Evolutionary conservation across 1,140 invertebrate species (phyloP).

Genomic region (Drosophila tristis): DNA sequence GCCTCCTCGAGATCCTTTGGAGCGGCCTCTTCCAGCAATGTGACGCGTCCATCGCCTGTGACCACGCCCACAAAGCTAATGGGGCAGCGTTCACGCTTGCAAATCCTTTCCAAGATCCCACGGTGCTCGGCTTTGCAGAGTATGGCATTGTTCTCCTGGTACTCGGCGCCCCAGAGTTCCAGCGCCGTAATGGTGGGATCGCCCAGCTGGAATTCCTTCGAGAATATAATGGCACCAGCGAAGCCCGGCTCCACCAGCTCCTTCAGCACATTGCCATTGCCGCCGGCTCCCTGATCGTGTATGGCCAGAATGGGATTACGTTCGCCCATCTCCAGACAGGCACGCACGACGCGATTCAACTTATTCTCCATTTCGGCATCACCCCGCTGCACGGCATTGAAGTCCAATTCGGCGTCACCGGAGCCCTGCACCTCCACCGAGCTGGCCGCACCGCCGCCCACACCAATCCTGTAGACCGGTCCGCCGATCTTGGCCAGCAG

Average conservation of each 20-base stretch:
- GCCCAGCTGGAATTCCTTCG: conserved; percentile 94
- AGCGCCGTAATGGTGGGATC: conserved; percentile 96
- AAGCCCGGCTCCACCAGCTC: conserved; percentile 95
- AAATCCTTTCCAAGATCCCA: conserved; percentile 89
- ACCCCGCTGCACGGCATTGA: conserved; percentile 98
- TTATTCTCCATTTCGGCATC: conserved; percentile 99
- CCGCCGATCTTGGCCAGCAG: conserved; percentile 97
- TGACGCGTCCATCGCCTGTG: conserved; percentile 93
- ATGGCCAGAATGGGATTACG: conserved; percentile 94
- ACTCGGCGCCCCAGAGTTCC: conserved; percentile 99
- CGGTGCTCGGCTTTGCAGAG: conserved; percentile 89
- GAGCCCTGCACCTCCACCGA: conserved; percentile 97
- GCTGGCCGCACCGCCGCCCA: conserved; percentile 98
- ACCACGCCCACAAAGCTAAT: conserved; percentile 97
- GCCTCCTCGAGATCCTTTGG: conserved; percentile 80
- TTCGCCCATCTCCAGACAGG: conserved; percentile 92
- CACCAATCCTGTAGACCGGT: conserved; percentile 98
- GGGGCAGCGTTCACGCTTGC: conserved; percentile 94
- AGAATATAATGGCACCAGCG: conserved; percentile 95
- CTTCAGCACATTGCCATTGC: conserved; percentile 99
- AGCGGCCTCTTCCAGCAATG: conserved; percentile 88
- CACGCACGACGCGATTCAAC: conserved; percentile 95
- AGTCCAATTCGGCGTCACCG: conserved; percentile 94
- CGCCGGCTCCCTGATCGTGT: conserved; percentile 92
- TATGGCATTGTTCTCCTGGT: conserved; percentile 98